Evolutionary conservation across 2,797 vertebrate species (phyloP).

Genomic region (Thaleichthys pacificus): DNA sequence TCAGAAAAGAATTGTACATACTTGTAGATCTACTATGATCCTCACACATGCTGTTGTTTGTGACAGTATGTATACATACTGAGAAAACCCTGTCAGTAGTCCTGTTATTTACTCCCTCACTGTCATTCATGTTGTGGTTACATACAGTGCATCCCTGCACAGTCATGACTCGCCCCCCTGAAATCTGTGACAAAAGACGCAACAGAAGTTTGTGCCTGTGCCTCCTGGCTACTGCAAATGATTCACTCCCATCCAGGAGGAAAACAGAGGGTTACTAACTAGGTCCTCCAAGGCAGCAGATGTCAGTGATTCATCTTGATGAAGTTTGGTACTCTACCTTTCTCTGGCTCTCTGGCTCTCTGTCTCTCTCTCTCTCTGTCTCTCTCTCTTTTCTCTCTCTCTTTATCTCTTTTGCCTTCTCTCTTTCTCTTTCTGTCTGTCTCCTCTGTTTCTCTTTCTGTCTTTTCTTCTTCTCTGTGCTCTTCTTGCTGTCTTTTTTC

Average conservation of each 20-base stretch:
- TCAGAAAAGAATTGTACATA: not conserved
- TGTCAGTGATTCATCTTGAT: constrained; percentile 77
- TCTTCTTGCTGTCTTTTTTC: constrained; percentile 61
- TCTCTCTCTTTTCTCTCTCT: too few relatives aligned
- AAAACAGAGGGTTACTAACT: constrained; percentile 73
- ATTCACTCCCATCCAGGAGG: constrained; percentile 63
- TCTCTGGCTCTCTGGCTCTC: constrained; percentile 24
- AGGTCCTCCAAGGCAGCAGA: constrained; percentile 73
- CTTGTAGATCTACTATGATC: not conserved
- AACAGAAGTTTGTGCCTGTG: constrained; percentile 50
- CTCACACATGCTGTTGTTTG: not conserved
- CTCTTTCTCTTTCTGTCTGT: not conserved
- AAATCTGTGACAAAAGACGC: constrained; percentile 63
- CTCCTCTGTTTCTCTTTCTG: not conserved
- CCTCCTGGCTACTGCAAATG: constrained; percentile 63
- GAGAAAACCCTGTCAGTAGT: not conserved
- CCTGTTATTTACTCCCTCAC: constrained; percentile 35
- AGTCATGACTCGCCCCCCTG: not conserved
- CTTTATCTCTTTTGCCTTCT: not conserved
- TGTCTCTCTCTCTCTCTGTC: not conserved
- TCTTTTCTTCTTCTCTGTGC: constrained; percentile 33
- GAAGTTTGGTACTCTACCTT: constrained; percentile 66
- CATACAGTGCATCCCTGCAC: constrained; percentile 40
- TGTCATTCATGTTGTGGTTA: constrained; percentile 43
- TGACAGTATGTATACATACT: not conserved